These are phyloP conservation scores for Salpingus planirostris DNA, from an alignment of 2,888 invertebrate species.

Conservation along the genomic window DNA sequence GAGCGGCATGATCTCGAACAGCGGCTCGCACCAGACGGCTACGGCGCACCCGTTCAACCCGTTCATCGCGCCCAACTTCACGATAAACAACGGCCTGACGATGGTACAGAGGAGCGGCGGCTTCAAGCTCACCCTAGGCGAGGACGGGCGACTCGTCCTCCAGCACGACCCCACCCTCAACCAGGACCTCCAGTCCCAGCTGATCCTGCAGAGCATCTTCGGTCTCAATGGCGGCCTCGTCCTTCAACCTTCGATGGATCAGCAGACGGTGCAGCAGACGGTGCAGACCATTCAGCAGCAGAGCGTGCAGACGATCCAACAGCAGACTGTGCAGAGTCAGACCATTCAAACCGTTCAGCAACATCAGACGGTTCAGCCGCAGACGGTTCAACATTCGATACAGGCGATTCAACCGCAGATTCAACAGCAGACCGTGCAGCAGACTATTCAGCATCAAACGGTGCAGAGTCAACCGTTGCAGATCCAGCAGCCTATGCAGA, in stretches of 20 bases:
- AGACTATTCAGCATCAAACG: constrained; percentile 36
- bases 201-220: constrained; percentile 39
- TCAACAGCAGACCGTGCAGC: constrained; percentile 34
- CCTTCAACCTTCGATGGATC: constrained; percentile 39
- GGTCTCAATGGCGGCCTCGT: constrained; percentile 38
- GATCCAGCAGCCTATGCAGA: constrained; percentile 36
- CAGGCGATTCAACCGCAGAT: constrained; percentile 36
- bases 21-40: constrained; percentile 26
- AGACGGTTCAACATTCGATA: constrained; percentile 32
- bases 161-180: constrained; percentile 55
- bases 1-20: constrained; percentile 34
- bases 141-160: constrained; percentile 57
- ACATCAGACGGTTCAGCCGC: constrained; percentile 39
- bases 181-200: constrained; percentile 44
- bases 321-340: constrained; percentile 40
- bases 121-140: constrained; percentile 55
- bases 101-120: constrained; percentile 52
- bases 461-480: constrained; percentile 33
- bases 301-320: constrained; percentile 40
- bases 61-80: constrained; percentile 37
- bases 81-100: constrained; percentile 38
- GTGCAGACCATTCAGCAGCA: constrained; percentile 42
- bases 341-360: constrained; percentile 41
- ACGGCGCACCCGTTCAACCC: constrained; percentile 35
- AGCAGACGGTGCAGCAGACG: constrained; percentile 38